Conservation (phyloP, 2,113 vertebrate genomes). For the Rhadina sibilatrix region DNA sequence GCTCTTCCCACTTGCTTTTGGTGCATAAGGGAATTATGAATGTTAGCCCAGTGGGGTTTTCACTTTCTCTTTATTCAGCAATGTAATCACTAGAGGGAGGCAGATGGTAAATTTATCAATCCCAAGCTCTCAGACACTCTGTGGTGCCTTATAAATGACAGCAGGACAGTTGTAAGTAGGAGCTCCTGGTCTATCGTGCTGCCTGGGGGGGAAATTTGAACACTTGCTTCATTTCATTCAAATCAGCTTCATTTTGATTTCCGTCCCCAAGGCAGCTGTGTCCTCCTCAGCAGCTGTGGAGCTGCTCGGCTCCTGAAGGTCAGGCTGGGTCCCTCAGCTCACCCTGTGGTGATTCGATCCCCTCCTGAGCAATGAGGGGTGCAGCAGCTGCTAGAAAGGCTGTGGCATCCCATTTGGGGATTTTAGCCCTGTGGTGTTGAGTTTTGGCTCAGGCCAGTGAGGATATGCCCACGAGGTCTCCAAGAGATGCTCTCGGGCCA, state of each 20-base stretch:
- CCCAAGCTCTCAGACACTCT: neutral
- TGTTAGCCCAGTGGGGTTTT: neutral
- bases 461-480: accelerated
- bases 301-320: neutral
- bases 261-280: neutral
- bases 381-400: neutral
- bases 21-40: neutral
- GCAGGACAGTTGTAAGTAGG: neutral
- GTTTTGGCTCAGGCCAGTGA: neutral
- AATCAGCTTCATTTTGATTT: neutral
- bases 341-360: neutral
- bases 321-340: neutral
- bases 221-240: neutral
- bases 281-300: neutral
- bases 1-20: neutral
- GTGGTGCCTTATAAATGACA: neutral
- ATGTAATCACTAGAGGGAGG: constrained; percentile 25
- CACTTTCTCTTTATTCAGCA: neutral
- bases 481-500: accelerated
- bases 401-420: accelerated
- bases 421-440: neutral
- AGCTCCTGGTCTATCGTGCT: neutral
- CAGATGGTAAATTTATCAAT: neutral
- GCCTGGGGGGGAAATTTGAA: neutral
- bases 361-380: neutral